Evolutionary conservation across 2,888 invertebrate species (phyloP).

Genomic region (Sericinus montela): DNA sequence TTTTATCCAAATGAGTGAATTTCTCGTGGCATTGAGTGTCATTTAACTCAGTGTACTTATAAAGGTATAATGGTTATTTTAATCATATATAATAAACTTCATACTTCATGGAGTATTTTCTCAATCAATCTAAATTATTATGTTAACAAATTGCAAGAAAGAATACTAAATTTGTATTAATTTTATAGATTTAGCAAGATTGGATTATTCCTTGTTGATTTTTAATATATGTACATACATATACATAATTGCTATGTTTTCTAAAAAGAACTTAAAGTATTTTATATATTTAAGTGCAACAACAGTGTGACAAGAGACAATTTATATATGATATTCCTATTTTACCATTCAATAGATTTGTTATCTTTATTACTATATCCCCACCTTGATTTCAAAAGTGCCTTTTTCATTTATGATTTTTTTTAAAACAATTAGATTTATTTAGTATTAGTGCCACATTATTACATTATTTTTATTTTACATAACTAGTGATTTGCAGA

Average conservation of each 20-base stretch:
- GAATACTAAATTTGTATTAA: slow-evolving; percentile 23
- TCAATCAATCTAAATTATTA: slow-evolving; percentile 11
- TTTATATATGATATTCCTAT: slow-evolving; percentile 46
- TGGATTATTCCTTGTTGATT: slow-evolving; percentile 57
- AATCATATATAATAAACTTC: slow-evolving; percentile 1
- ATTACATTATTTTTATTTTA: slow-evolving; percentile 38
- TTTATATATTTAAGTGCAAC: slow-evolving; percentile 71
- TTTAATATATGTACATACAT: slow-evolving; percentile 61
- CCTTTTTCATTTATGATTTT: slow-evolving; percentile 55
- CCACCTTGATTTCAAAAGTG: slow-evolving; percentile 70
- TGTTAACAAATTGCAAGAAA: slow-evolving; percentile 12
- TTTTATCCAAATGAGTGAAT: slow-evolving; percentile 63
- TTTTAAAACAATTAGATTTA: slow-evolving; percentile 43
- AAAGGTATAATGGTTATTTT: slow-evolving; percentile 5
- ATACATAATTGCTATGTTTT: no score
- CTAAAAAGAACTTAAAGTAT: slow-evolving; percentile 50
- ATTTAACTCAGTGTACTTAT: slow-evolving; percentile 19
- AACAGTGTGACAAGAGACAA: slow-evolving; percentile 74
- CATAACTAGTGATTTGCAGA: slow-evolving; percentile 52
- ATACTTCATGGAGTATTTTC: background rate
- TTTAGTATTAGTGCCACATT: slow-evolving; percentile 45
- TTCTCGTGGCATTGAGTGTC: slow-evolving; percentile 72
- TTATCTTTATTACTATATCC: slow-evolving; percentile 41
- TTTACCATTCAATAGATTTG: slow-evolving; percentile 35
- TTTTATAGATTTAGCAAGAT: slow-evolving; percentile 37